Evolutionary conservation across 2,888 invertebrate genomes (phyloP).

Genomic region (Amiota minor): DNA sequence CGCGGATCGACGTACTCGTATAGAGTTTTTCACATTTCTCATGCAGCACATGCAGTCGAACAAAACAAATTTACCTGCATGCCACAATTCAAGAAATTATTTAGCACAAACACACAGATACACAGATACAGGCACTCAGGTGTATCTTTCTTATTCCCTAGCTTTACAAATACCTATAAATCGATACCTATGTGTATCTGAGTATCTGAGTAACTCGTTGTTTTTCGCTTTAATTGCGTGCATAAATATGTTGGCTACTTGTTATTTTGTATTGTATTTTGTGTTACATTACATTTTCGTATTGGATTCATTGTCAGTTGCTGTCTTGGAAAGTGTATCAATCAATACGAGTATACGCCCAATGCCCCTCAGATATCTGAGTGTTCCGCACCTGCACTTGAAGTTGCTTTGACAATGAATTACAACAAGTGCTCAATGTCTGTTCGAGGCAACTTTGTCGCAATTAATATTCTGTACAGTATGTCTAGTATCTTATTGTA

Average conservation of each 20-base stretch:
- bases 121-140: too few species aligned
- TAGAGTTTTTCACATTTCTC: slow-evolving; percentile 45
- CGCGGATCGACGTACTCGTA: background rate
- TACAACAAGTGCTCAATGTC: background rate
- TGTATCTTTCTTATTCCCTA: too few species aligned
- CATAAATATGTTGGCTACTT: slow-evolving; percentile 56
- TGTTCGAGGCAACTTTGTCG: background rate
- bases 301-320: slow-evolving; percentile 25
- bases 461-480: slow-evolving; percentile 22
- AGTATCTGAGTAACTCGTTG: slow-evolving; percentile 15
- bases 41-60: slow-evolving; percentile 58
- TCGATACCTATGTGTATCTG: background rate
- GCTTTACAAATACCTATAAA: too few species aligned
- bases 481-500: background rate
- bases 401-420: slow-evolving; percentile 24
- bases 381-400: slow-evolving; percentile 7
- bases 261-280: background rate
- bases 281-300: slow-evolving; percentile 25
- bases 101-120: background rate
- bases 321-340: slow-evolving; percentile 20
- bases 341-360: slow-evolving; percentile 19
- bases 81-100: slow-evolving; percentile 46
- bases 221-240: slow-evolving; percentile 61
- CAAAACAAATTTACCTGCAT: slow-evolving; percentile 64
- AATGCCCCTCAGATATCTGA: background rate